phyloP scores from a whole-genome alignment of 2,797 vertebrate species.

The Mycteria americana region DNA sequence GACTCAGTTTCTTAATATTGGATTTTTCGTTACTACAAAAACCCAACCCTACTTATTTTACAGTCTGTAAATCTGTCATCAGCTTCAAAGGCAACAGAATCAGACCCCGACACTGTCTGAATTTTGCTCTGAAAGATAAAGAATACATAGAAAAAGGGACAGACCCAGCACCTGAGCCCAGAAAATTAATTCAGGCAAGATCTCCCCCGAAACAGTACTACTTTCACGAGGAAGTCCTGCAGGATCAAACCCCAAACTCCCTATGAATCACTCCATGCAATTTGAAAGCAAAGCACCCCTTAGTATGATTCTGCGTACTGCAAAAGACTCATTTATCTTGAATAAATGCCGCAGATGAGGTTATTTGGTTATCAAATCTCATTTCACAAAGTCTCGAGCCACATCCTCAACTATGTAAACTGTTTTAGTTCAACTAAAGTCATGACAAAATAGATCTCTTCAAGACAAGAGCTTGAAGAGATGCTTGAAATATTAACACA shows the following conservation, averaged over 20 bases:
- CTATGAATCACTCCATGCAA: background rate
- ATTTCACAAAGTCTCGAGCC: background rate
- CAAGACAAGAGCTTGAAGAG: background rate
- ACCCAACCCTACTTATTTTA: background rate
- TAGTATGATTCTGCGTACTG: background rate
- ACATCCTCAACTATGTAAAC: background rate
- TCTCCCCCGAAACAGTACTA: background rate
- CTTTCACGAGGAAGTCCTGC: background rate
- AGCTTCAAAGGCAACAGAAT: conserved; percentile 17
- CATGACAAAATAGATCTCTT: background rate
- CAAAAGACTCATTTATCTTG: background rate
- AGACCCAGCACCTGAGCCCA: background rate
- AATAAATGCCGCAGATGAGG: background rate
- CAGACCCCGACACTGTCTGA: background rate
- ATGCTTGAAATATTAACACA: background rate
- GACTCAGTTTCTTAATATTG: background rate
- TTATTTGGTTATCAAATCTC: conserved; percentile 3
- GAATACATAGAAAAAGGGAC: background rate
- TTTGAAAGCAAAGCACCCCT: background rate
- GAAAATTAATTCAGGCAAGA: background rate
- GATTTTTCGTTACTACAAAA: conserved; percentile 13
- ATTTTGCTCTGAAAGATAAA: background rate
- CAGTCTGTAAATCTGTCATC: background rate
- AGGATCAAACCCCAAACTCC: background rate
- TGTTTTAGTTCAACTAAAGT: background rate